Evolutionary conservation across 2,888 invertebrate genomes (phyloP).

Genomic region (Drosophila sordidula): DNA sequence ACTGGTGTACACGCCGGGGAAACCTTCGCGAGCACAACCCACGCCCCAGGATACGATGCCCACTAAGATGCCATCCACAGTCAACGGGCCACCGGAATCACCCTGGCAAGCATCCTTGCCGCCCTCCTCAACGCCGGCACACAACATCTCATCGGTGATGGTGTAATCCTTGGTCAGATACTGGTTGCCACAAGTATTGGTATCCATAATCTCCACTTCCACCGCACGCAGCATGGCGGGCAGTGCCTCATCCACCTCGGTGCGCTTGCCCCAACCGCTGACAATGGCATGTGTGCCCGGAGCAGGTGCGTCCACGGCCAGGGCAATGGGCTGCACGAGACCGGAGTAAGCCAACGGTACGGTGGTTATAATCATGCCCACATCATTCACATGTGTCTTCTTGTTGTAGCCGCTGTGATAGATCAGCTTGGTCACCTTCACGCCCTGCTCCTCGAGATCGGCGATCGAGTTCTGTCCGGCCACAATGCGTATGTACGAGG

Average conservation of each 20-base stretch:
- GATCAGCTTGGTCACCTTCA: conserved; percentile 68
- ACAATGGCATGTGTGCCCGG: conserved; percentile 69
- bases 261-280: conserved; percentile 82
- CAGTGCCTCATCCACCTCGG: conserved; percentile 65
- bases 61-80: conserved; percentile 64
- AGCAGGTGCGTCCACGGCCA: conserved; percentile 63
- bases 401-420: conserved; percentile 69
- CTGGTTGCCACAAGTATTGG: conserved; percentile 84
- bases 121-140: conserved; percentile 73
- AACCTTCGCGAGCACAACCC: conserved; percentile 77
- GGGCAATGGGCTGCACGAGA: conserved; percentile 84
- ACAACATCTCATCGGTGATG: conserved; percentile 79
- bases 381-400: conserved; percentile 86
- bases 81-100: conserved; percentile 83
- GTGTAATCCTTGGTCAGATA: conserved; percentile 82
- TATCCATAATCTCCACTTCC: conserved; percentile 86
- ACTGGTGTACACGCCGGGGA: conserved; percentile 80
- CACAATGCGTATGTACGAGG: conserved; percentile 71
- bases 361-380: conserved; percentile 86
- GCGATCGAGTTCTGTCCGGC: conserved; percentile 73
- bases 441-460: conserved; percentile 65
- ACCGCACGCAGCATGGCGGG: conserved; percentile 85
- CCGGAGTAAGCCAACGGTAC: conserved; percentile 85
- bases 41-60: conserved; percentile 83
- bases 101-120: conserved; percentile 81